phyloP scores from a whole-genome alignment of 2,888 invertebrate species.

The Limnephilus rhombicus region DNA sequence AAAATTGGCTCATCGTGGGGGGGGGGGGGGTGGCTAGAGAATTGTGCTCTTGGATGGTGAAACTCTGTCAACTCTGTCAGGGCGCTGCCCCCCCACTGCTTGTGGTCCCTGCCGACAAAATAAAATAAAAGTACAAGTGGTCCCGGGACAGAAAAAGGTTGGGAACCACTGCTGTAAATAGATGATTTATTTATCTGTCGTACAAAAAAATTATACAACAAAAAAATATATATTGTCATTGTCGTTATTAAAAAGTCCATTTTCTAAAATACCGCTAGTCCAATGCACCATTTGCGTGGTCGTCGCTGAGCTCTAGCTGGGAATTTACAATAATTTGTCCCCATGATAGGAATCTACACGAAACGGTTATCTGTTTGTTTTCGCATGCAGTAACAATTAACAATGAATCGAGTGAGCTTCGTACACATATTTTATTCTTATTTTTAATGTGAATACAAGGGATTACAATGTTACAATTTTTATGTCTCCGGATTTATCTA shows the following conservation, averaged over 20 bases:
- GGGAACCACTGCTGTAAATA: too few species aligned
- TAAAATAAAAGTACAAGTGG: too few species aligned
- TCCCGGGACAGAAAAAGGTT: too few species aligned
- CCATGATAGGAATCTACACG: slow-evolving; percentile 12
- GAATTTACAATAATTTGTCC: slow-evolving; percentile 23
- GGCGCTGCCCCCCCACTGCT: too few species aligned
- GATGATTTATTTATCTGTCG: neutral
- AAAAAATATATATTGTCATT: neutral
- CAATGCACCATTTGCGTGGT: neutral
- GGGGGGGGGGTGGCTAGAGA: too few species aligned
- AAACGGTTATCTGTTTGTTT: neutral
- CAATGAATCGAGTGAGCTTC: neutral
- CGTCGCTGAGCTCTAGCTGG: neutral
- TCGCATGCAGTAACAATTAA: neutral
- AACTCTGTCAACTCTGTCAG: too few species aligned
- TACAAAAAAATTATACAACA: neutral
- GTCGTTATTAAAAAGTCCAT: neutral
- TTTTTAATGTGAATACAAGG: too few species aligned
- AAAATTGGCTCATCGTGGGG: too few species aligned
- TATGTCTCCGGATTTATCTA: too few species aligned
- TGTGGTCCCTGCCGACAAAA: too few species aligned
- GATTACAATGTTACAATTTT: too few species aligned
- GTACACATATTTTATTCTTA: neutral
- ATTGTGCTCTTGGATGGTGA: too few species aligned
- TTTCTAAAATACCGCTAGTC: neutral